These are phyloP conservation scores for Tragelaphus oryx DNA, from an alignment of 2,797 vertebrate genomes.

Conservation along the genomic window DNA sequence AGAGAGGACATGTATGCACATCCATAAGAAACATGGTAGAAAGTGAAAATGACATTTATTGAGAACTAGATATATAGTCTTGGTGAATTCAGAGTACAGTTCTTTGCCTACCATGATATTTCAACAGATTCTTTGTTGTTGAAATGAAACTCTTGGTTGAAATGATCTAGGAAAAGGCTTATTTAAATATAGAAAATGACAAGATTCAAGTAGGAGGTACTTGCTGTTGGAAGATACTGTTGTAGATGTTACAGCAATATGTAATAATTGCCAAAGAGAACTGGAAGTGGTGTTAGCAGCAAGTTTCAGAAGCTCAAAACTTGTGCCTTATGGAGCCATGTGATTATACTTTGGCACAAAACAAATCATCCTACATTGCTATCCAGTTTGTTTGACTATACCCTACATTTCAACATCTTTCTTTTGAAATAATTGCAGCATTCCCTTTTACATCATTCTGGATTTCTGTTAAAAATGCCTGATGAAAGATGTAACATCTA, in stretches of 20 bases:
- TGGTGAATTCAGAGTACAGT: background rate
- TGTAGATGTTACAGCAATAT: background rate
- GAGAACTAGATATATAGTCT: background rate
- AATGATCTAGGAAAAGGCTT: background rate
- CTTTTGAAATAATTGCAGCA: background rate
- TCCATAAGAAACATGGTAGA: background rate
- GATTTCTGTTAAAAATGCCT: background rate
- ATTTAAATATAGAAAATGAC: constrained; percentile 5
- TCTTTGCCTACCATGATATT: background rate
- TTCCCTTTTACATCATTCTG: background rate
- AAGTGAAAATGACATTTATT: background rate
- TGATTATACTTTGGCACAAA: background rate
- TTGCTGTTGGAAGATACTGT: background rate
- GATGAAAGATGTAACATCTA: background rate
- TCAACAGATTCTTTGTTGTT: background rate
- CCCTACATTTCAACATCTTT: background rate
- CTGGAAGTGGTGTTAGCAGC: background rate
- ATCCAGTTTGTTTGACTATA: background rate
- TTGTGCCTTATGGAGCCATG: background rate
- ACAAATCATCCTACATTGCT: background rate
- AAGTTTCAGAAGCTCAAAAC: background rate
- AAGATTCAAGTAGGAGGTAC: background rate
- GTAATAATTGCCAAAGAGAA: background rate
- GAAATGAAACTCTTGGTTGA: background rate
- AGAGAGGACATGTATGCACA: background rate